Evolutionary conservation across 2,113 vertebrate genomes (phyloP).

Genomic region (Herpetotheres cachinnans): DNA sequence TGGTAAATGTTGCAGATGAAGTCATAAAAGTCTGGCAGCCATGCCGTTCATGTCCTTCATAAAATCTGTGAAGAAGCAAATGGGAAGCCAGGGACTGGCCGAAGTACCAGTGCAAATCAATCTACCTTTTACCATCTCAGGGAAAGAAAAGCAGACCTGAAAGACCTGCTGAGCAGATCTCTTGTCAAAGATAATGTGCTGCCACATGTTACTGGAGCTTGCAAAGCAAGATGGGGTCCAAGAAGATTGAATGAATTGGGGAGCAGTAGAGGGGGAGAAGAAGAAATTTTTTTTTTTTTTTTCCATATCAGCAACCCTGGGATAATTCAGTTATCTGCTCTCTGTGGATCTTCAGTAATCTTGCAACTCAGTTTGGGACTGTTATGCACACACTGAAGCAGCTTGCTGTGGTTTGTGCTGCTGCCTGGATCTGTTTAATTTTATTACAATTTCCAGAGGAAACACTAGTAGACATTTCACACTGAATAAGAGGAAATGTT

Average conservation of each 20-base stretch:
- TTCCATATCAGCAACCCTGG: not conserved
- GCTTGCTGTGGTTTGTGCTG: not conserved
- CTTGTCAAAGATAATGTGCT: not conserved
- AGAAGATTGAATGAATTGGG: not conserved
- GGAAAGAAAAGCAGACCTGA: not conserved
- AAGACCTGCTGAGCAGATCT: not conserved
- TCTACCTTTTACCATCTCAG: not conserved
- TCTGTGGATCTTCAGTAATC: not conserved
- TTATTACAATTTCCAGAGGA: not conserved
- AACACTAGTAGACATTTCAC: not conserved
- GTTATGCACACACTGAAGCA: not conserved
- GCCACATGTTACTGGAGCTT: not conserved
- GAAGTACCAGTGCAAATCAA: constrained; percentile 39
- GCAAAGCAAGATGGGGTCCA: not conserved
- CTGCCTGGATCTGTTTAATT: not conserved
- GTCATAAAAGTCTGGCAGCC: constrained; percentile 67
- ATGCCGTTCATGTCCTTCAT: constrained; percentile 53
- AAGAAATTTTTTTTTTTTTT: not conserved
- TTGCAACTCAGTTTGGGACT: not conserved
- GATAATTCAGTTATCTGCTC: not conserved
- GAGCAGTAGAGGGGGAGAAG: not conserved
- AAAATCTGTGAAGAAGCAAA: constrained; percentile 66
- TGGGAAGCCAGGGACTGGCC: constrained; percentile 39
- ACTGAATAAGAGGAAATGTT: not conserved
- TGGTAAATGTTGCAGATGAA: constrained; percentile 49